A percentile compares a stretch with the other conserved stretches of the same genome.
These are phyloP conservation scores for Bombus picipes DNA, from an alignment of 1,140 invertebrate species.

Conservation along the genomic window DNA sequence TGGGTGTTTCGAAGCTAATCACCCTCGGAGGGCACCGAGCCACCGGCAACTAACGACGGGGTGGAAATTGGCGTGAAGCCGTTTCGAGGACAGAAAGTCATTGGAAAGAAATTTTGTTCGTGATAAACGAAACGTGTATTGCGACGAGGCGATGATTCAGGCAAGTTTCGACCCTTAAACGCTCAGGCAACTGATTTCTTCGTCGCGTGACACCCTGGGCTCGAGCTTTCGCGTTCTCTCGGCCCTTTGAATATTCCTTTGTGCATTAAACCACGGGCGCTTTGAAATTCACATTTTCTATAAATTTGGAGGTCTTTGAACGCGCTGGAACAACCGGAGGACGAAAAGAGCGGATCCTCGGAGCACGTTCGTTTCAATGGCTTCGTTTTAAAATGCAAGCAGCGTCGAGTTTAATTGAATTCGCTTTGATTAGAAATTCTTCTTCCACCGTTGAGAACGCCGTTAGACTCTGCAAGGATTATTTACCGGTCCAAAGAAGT, in stretches of 20 bases:
- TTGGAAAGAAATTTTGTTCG: neutral
- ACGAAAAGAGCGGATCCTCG: neutral
- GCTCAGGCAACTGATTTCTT: neutral
- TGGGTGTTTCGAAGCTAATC: constrained; percentile 62
- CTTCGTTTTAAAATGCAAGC: constrained; percentile 36
- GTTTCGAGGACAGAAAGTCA: neutral
- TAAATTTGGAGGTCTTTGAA: neutral
- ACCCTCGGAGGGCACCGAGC: neutral
- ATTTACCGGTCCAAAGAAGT: neutral
- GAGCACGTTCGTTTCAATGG: constrained; percentile 30
- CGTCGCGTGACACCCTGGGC: no score
- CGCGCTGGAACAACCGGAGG: accelerated
- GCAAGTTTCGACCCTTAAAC: neutral
- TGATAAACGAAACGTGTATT: neutral
- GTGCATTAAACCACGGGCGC: neutral
- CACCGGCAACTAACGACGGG: neutral
- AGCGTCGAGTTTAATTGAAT: neutral
- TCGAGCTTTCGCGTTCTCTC: no score
- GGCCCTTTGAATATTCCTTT: constrained; percentile 28
- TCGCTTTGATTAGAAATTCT: constrained; percentile 7
- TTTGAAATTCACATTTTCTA: constrained; percentile 38
- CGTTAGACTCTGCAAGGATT: neutral
- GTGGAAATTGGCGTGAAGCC: constrained; percentile 16
- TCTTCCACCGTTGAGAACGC: neutral
- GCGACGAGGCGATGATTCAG: no score